Evolutionary conservation across 2,797 vertebrate species (phyloP), one percentile per base, ranked within the genome.

Genomic region (Phrynocephalus forsythii): DNA sequence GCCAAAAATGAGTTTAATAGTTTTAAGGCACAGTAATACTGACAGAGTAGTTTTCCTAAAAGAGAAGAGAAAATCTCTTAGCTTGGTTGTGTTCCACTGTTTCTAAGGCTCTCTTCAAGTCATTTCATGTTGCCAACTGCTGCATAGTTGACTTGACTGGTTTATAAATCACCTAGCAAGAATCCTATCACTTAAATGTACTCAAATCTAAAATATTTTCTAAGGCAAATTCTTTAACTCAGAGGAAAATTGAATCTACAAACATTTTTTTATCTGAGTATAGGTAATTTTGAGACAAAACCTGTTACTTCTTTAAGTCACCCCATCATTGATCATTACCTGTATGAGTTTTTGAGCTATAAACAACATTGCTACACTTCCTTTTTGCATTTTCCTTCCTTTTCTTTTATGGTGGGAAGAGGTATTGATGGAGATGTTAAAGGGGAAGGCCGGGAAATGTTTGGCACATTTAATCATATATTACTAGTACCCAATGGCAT

Each of bases 381-480:
- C 6, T 10, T 52, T n/a, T 3, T 84, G 6, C 71, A 33, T 52
- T 38, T n/a, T 1, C 66, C 6, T 76, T 77, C 28, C 3, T 56
- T 16, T 71, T 24, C 30, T 38, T 80, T 72, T 11, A 2, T 67
- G 8, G 24, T 60, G 6, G 22, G 28, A 44, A 38, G n/a, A 52
- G 8, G n/a, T 72, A 60, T 76, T 24, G 63, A 60, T 83, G 18
- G 28, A 56, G 52, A 56, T 63, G 15, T 60, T 82, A 56, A 18
- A 44, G 78, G 33, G 80, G 24, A 5, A 69, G 79, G 83, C 72
- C 90, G 78, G 82, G 83, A 90, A 87, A 87, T 79, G 84, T 50
- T n/a, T 86, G 69, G 79, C 33, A 93, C 90, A 85, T 5, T 44
- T 33, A 89, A 44, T 75, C 81, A 88, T n/a, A 78, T 84, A 7